Conservation (phyloP, 1,140 invertebrate genomes). For the Copidosoma floridanum region DNA sequence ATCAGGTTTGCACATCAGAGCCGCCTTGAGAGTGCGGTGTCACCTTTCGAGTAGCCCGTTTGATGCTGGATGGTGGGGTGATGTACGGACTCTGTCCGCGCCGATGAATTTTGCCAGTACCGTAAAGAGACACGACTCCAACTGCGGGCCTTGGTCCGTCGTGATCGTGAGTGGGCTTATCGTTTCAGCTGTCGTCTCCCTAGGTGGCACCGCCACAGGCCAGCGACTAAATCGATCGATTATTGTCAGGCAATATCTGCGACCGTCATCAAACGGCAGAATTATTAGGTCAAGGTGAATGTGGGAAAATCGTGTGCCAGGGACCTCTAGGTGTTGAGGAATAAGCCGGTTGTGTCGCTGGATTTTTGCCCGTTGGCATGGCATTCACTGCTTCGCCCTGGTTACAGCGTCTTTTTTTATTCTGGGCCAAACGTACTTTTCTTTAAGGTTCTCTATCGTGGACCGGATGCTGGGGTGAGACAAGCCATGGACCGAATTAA, state of each 20-base stretch:
- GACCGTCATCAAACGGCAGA: background rate
- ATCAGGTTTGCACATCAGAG: background rate
- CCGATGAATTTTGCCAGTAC: background rate
- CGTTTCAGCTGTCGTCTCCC: background rate
- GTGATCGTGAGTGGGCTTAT: background rate
- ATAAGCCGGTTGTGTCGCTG: constrained; percentile 1
- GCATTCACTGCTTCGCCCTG: background rate
- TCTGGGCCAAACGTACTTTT: constrained; percentile 12
- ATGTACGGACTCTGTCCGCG: background rate
- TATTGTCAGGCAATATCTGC: background rate
- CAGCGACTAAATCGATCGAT: background rate
- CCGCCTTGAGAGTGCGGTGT: too few relatives aligned
- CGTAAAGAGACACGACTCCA: background rate
- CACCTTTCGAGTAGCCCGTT: background rate
- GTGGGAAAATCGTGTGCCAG: constrained; percentile 3
- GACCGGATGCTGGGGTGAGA: constrained; percentile 14
- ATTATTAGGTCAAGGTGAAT: constrained; percentile 10
- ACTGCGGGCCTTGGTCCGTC: background rate
- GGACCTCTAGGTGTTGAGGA: too few relatives aligned
- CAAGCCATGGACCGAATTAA: background rate
- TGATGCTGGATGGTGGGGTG: background rate
- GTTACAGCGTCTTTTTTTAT: background rate
- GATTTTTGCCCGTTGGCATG: constrained; percentile 19
- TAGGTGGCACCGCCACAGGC: background rate
- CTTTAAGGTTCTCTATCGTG: background rate